A percentile compares a stretch with the other conserved stretches of the same genome.
phyloP scores from a whole-genome alignment of 2,888 invertebrate species.

The Anagyrus pseudococci region DNA sequence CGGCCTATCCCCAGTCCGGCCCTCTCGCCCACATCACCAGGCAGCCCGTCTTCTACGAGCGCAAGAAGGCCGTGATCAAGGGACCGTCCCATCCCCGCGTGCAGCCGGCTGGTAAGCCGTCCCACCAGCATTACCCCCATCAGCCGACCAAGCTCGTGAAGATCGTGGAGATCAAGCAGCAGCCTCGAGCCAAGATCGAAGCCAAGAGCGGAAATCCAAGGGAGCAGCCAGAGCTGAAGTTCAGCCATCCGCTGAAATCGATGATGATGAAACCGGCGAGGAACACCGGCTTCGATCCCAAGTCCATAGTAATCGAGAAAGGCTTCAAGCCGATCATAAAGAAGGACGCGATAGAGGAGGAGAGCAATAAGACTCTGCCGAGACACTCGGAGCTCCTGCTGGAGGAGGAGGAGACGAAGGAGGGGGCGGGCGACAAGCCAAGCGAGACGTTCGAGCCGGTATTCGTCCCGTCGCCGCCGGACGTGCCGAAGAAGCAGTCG shows the following conservation, averaged over 20 bases:
- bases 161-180: slow-evolving; percentile 45
- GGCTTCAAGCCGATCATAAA: slow-evolving; percentile 83
- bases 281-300: slow-evolving; percentile 82
- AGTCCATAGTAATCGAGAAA: slow-evolving; percentile 81
- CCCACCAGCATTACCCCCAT: slow-evolving; percentile 20
- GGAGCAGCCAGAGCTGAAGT: slow-evolving; percentile 5
- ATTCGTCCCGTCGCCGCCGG: slow-evolving; percentile 80
- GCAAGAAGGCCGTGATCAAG: slow-evolving; percentile 52
- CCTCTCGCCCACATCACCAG: slow-evolving; percentile 3
- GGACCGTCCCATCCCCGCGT: slow-evolving; percentile 39
- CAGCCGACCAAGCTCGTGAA: slow-evolving; percentile 46
- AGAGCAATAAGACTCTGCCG: slow-evolving; percentile 42
- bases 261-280: slow-evolving; percentile 62
- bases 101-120: slow-evolving; percentile 28
- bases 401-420: slow-evolving; percentile 1
- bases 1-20: not conserved
- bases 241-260: not conserved
- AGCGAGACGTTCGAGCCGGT: slow-evolving; percentile 77
- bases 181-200: slow-evolving; percentile 32
- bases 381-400: slow-evolving; percentile 43
- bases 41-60: slow-evolving; percentile 49
- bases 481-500: slow-evolving; percentile 51
- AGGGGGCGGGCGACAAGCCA: slow-evolving; percentile 40
- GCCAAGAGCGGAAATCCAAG: slow-evolving; percentile 26
- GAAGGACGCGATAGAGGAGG: slow-evolving; percentile 50